Evolutionary conservation across 2,888 invertebrate species (phyloP), one percentile per base, ranked within the genome.

Genomic region (Cistogaster globosa): DNA sequence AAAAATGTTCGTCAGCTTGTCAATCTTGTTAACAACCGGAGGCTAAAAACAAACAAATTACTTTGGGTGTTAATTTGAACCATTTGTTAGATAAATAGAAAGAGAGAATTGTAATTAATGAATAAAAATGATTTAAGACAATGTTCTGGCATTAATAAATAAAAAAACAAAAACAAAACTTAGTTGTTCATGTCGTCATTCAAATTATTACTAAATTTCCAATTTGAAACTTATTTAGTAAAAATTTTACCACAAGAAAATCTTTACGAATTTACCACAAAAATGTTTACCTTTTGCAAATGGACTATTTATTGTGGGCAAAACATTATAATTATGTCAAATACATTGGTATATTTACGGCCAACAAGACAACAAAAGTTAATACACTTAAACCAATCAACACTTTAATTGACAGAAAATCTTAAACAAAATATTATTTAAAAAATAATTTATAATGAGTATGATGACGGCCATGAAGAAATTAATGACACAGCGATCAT

Each of bases 11-110:
- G 67, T 55, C 74, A 68, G 36, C 74, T 67, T 77, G 81, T 81
- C 84, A 84, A 80, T 84, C 76, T 77, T 72, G 51, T 77, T 77
- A 51, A 80, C 26, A 68, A 72, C 77, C 77, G 14, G 45, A 74
- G 72, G 69, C 84, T 51, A 48, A 77, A 22, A 58, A 26, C 51
- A 36, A 62, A 78, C 48, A 85, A 81, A 82, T 85, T 78, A 69
- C 76, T 60, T 51, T 42, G 32, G 48, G 76, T 77, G 81, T 48
- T 81, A 81, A 84, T 84, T 77, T 63, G 63, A 51, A 74, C 42
- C 69, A 86, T 80, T 76, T 71, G 62, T 71, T 62, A 48, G 69
- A 63, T 69, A 51, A 51, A 51, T 7, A 18, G 18, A 18, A 51
- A 4, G 26, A 12, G 6, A 51, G 18, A 9, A 2, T 4, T 38